Evolutionary conservation across 2,888 invertebrate genomes (phyloP), one percentile per base, ranked within the genome.

Genomic region (Himalopsyche tibetana): DNA sequence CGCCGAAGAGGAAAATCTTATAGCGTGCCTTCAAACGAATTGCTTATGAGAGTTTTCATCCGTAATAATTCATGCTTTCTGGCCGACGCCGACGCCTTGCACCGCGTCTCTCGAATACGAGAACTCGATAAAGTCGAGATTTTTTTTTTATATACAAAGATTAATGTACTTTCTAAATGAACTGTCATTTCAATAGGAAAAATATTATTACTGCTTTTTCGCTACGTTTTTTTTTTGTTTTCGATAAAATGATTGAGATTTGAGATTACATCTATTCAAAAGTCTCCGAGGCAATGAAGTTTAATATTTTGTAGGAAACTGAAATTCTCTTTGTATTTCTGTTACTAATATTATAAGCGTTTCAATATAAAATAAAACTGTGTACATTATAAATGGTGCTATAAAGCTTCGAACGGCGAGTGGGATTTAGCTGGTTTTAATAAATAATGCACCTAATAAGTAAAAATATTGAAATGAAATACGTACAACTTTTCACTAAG

Each of bases 41-140:
- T 85, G 84, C 84, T 56, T 82, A 85, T 83, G 84, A 84, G 84
- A 82, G 83, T 85, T 84, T 82, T 74, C 87, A 82, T 87, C 85
- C 83, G 87, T 83, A 87, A 87, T 87, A 87, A 87, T 85, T 87
- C 83, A 55, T 74, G 85, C 80, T 85, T 83, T 84, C 84, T 84
- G 85, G 82, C 81, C 56, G 83, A 87, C 84, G 85, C 85, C 56
- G 79, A 80, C 51, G 79, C 79, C 83, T 55, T 56, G 84, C 80
- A 55, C 79, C 80, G 45, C 38, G 28, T 80, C 42, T 40, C 36
- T 36, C 74, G 74, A 74, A 74, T 74, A 74, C 74, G 42, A 84
- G 55, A 80, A 84, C 84, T 84, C 80, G 40, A 84, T 84, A 80
- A 84, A 84, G 80, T 84, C 80, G 42, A 80, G 45, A 36, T 28